These are phyloP conservation scores for Chrysocyon brachyurus DNA, from an alignment of 2,797 vertebrate species.

Conservation along the genomic window DNA sequence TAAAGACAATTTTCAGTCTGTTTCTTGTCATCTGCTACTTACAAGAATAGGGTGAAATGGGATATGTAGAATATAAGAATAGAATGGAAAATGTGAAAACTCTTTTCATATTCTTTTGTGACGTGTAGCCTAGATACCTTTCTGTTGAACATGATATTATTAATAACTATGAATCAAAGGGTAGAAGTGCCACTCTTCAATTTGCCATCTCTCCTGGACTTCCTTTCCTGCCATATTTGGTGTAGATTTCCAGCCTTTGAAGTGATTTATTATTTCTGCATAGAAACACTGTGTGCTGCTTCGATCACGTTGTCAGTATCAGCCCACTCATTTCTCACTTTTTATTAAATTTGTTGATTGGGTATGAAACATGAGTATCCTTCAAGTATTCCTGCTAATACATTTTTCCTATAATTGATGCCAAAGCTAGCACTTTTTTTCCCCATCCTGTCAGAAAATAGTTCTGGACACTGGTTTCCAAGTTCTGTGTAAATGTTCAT, in stretches of 20 bases:
- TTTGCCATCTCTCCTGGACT: neutral
- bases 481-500: neutral
- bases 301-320: neutral
- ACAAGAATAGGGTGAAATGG: neutral
- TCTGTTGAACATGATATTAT: neutral
- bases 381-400: neutral
- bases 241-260: neutral
- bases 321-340: constrained; percentile 45
- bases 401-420: constrained; percentile 16
- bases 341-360: constrained; percentile 56
- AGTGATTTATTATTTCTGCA: neutral
- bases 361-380: neutral
- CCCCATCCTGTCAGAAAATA: neutral
- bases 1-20: neutral
- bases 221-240: neutral
- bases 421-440: neutral
- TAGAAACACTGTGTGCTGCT: neutral
- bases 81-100: neutral
- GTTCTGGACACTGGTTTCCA: constrained; percentile 24
- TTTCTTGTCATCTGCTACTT: neutral
- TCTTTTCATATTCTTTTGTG: neutral
- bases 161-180: neutral
- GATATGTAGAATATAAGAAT: neutral
- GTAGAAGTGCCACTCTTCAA: neutral
- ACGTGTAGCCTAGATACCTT: neutral